These are phyloP conservation scores for Kradibia gibbosae DNA, from an alignment of 1,140 invertebrate genomes.

Conservation along the genomic window DNA sequence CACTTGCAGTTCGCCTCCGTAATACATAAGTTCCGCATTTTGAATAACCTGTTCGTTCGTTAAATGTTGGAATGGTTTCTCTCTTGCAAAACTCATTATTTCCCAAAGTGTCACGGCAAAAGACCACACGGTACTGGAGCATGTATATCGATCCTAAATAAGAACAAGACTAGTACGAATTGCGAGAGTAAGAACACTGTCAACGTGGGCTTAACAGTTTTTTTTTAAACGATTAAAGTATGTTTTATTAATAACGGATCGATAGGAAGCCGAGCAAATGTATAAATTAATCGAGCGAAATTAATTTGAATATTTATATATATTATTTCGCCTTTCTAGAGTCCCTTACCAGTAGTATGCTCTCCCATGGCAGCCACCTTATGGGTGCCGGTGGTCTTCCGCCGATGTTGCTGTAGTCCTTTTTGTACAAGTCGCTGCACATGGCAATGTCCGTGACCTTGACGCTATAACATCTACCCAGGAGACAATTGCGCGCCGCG, in stretches of 20 bases:
- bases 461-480: constrained; percentile 84
- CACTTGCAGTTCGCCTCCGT: constrained; percentile 78
- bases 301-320: no score
- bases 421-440: constrained; percentile 87
- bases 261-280: no score
- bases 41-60: constrained; percentile 84
- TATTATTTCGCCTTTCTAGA: no score
- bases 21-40: constrained; percentile 81
- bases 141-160: constrained; percentile 79
- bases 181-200: no score
- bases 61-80: constrained; percentile 81
- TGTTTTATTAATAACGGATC: no score
- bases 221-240: no score
- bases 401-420: constrained; percentile 87
- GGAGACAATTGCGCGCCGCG: constrained; percentile 87
- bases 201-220: no score
- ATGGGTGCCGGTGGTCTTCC: constrained; percentile 79
- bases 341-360: constrained; percentile 82
- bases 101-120: constrained; percentile 84
- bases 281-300: no score
- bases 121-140: constrained; percentile 79
- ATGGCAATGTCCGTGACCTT: constrained; percentile 94
- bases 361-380: constrained; percentile 89
- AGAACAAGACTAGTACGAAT: constrained; percentile 27
- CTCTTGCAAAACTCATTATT: constrained; percentile 81